Evolutionary conservation across 2,797 vertebrate genomes (phyloP), one percentile per base, ranked within the genome.

Genomic region (Schizopygopsis malacanthus): DNA sequence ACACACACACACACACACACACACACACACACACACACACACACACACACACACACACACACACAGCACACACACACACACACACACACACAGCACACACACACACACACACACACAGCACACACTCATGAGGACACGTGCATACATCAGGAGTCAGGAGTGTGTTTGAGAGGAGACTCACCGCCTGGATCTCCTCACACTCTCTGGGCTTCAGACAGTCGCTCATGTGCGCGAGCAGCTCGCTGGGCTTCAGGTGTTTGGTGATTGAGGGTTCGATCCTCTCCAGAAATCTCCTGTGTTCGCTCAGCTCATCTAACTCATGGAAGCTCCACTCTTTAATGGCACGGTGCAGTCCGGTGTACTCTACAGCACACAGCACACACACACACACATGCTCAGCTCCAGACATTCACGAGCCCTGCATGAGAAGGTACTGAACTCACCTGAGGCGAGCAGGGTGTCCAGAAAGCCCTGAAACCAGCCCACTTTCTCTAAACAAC

Each of bases 401-500:
- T 65, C 13, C 0, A 65, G 61, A 7, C 63, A 16, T n/a, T 8
- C 28, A 15, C 7, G 28, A 65, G 12, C 12, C 13, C 25, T 63
- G 61, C 28, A 33, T 15, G 25, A 33, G 13, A 65, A 15, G 63
- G 16, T 8, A 5, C 13, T 82, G 59, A 56, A 72, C 85, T 13
- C 43, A 91, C 91, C 90, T 86, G 59, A 79, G 54, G 56, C 75
- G 0, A 0, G 2, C 41, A 92, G 87, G 2, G 6, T 33, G 79
- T 92, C 91, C 78, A 90, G 78, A 71, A 92, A 91, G 6, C 69
- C 90, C 65, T 88, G 90, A 56, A 91, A 92, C 91, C 92, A 92
- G 61, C 92, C 92, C 13, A 0, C 8, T 5, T 84, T 69, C 0
- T 91, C 78, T 25, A 92, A 72, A 4, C 22, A 16, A 43, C 22